Evolutionary conservation across 2,797 vertebrate species (phyloP), one percentile per base, ranked within the genome.

Genomic region (Spinibarbus caldwelli): DNA sequence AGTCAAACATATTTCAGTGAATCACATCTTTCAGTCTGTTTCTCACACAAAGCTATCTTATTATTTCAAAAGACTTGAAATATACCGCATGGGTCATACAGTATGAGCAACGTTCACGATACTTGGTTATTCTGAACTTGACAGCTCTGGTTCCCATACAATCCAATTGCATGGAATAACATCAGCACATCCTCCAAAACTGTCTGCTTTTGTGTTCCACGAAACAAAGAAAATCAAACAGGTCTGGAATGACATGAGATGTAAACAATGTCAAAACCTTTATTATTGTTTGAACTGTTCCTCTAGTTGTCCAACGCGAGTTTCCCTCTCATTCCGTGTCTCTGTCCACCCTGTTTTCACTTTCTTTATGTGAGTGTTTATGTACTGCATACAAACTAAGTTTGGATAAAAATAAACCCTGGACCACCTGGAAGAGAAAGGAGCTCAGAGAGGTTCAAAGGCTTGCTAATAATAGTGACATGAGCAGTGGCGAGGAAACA

Each of bases 401-500:
- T 79, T 85, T 26, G 71, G 86, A 79, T 83, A 71, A 73, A 88
- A 89, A 87, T 87, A n/a, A 86, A 87, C 70, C 84, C 68, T 47
- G 79, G 88, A 88, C 90, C 90, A 90, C 87, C 88, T 91, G 88
- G 86, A 89, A 89, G 79, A 82, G 84, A 86, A 73, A 81, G 78
- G 49, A 84, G 86, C 84, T 80, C 34, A 14, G 70, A 84, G 54
- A 67, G 78, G 88, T 89, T 88, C 86, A 90, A 91, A 91, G 88
- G 70, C 82, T 86, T 85, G 82, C 90, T 89, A 91, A 91, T 91
- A 88, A 89, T 87, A 89, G 90, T 86, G 64, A 72, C 81, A 85
- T 81, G 87, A 88, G 87, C 85, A 52, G 73, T 59, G 45, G 82
- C 10, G 52, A 76, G 78, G 82, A 87, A 89, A 87, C 57, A 52